These are phyloP conservation scores for Aurelia aurita complex sp. Pacific DNA, from an alignment of 30 jellyfish, hydroid and myxozoan genomes.

Conservation along the genomic window DNA sequence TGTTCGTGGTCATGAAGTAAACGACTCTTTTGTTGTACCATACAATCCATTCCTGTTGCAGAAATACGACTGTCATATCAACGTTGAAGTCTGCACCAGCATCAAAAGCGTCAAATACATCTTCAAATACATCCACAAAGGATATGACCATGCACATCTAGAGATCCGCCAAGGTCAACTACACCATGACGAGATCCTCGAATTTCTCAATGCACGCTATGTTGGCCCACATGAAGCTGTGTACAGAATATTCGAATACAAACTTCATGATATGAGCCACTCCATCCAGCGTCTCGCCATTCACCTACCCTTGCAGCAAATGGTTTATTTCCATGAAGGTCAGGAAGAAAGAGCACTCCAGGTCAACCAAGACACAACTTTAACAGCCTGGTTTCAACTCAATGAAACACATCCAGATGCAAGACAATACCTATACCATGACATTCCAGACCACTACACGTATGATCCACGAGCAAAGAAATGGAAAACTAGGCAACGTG, in stretches of 20 bases:
- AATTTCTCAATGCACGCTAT: constrained; percentile 40
- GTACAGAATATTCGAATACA: background rate
- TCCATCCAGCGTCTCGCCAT: constrained; percentile 52
- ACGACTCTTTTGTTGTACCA: constrained; percentile 72
- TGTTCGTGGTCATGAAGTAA: background rate
- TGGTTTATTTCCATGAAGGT: no score
- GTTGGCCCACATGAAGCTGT: constrained; percentile 46
- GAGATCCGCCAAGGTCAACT: constrained; percentile 27
- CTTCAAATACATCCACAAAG: constrained; percentile 74
- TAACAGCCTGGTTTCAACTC: constrained; percentile 54
- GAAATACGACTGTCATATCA: constrained; percentile 68
- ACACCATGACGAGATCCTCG: constrained; percentile 64
- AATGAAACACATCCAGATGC: constrained; percentile 2
- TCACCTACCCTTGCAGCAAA: constrained; percentile 18
- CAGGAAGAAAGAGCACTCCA: no score
- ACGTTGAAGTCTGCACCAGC: constrained; percentile 66
- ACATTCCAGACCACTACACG: constrained; percentile 54
- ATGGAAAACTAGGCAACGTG: background rate
- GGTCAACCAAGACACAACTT: constrained; percentile 22
- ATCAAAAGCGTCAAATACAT: constrained; percentile 61
- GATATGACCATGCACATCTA: constrained; percentile 61
- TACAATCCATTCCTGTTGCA: constrained; percentile 42
- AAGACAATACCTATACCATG: background rate
- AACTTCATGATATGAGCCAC: constrained; percentile 11
- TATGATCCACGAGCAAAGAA: constrained; percentile 4